phyloP scores from a whole-genome alignment of 2,113 vertebrate genomes.

The Aleadryas rufinucha region DNA sequence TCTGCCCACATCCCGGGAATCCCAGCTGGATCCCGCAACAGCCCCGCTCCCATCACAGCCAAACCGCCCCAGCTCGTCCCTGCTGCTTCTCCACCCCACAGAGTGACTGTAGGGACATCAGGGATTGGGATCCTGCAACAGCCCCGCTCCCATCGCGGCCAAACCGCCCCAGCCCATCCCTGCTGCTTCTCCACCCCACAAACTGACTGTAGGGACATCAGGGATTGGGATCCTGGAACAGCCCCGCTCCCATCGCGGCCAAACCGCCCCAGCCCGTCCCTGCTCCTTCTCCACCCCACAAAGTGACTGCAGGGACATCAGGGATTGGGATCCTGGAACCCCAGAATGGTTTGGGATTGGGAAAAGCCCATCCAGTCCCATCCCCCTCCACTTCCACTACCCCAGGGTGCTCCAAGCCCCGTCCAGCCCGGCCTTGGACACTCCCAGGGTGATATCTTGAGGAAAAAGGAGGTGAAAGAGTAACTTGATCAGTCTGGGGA shows the following conservation, averaged over 20 bases:
- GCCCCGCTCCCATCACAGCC: neutral
- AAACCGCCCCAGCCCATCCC: neutral
- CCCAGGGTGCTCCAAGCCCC: neutral
- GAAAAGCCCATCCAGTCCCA: neutral
- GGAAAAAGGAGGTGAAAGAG: neutral
- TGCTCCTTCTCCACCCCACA: accelerated
- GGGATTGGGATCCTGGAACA: neutral
- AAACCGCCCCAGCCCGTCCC: neutral
- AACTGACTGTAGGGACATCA: accelerated
- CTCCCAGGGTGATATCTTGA: neutral
- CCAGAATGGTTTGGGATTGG: neutral
- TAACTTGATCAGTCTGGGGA: neutral
- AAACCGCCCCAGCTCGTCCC: neutral
- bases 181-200: accelerated
- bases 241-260: neutral
- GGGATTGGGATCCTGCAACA: neutral
- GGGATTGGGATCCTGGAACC: neutral
- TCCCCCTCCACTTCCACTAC: accelerated
- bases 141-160: neutral
- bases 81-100: accelerated
- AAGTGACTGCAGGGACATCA: accelerated
- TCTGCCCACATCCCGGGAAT: neutral
- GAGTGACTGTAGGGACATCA: accelerated
- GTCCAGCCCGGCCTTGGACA: accelerated
- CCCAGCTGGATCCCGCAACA: neutral